A percentile compares a stretch with the other conserved stretches of the same genome.
Evolutionary conservation across 2,797 vertebrate species (phyloP).

Genomic region (Paramormyrops hopkinsi): DNA sequence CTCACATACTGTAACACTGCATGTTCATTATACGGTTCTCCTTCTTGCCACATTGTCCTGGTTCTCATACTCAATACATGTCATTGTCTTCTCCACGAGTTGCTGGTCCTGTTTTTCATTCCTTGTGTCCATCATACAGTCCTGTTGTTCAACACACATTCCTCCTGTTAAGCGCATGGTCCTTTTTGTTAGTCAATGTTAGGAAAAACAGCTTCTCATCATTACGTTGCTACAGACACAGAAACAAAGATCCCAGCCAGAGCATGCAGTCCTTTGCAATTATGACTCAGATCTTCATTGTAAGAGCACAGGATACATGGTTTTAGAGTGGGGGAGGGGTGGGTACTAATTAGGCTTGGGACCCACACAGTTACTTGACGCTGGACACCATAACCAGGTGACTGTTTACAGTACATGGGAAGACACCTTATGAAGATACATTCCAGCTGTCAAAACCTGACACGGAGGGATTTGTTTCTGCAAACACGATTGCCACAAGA

Average conservation of each 20-base stretch:
- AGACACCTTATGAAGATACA: neutral
- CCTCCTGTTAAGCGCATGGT: neutral
- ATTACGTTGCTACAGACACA: neutral
- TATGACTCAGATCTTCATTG: neutral
- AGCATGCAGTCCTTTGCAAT: neutral
- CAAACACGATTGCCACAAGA: neutral
- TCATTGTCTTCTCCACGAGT: neutral
- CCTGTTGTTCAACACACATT: neutral
- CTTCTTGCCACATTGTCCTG: neutral
- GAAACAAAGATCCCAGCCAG: neutral
- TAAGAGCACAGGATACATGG: neutral
- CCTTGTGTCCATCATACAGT: neutral
- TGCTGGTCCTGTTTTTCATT: neutral
- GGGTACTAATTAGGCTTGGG: neutral
- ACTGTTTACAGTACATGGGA: constrained; percentile 1
- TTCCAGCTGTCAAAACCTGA: neutral
- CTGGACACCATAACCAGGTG: neutral
- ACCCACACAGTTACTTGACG: neutral
- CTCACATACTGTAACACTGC: neutral
- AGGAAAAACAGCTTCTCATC: neutral
- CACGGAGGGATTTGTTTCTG: neutral
- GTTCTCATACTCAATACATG: neutral
- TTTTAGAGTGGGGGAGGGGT: neutral
- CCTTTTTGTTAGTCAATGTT: neutral
- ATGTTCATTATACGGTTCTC: neutral